A percentile compares a stretch with the other conserved stretches of the same genome.
Conservation (phyloP, 2,113 vertebrate species). For the Diglossa brunneiventris region DNA sequence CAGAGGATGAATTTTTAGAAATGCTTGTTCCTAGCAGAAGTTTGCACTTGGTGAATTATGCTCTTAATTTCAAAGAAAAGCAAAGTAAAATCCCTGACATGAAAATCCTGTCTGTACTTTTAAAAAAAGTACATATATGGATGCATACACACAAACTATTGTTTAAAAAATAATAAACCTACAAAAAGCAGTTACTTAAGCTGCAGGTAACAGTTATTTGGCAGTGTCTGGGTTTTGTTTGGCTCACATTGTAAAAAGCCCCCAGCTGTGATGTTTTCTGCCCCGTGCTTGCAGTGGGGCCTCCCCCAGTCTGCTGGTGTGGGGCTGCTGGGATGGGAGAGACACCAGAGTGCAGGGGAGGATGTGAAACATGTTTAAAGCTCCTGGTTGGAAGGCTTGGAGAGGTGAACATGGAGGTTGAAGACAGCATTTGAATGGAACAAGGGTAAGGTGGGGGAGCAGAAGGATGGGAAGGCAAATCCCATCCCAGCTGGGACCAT, state of each 20-base stretch:
- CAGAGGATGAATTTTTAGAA: background rate
- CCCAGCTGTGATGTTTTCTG: background rate
- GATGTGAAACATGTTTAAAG: background rate
- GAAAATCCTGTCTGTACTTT: background rate
- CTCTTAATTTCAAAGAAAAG: background rate
- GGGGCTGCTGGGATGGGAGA: background rate
- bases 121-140: background rate
- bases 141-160: background rate
- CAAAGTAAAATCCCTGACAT: background rate
- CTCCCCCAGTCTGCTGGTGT: background rate
- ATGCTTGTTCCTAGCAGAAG: background rate
- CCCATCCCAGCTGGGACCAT: accelerated
- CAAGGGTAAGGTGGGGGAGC: background rate
- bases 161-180: background rate
- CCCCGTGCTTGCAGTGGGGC: background rate
- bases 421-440: background rate
- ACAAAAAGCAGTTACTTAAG: background rate
- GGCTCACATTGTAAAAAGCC: background rate
- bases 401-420: background rate
- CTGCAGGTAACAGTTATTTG: background rate
- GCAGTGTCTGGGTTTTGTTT: constrained; percentile 7
- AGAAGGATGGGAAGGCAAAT: background rate
- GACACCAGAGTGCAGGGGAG: background rate
- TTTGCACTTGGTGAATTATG: background rate
- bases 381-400: background rate